Base-by-base conservation (phyloP, 2,888 invertebrate species). In the Choreutis nemorana region DNA sequence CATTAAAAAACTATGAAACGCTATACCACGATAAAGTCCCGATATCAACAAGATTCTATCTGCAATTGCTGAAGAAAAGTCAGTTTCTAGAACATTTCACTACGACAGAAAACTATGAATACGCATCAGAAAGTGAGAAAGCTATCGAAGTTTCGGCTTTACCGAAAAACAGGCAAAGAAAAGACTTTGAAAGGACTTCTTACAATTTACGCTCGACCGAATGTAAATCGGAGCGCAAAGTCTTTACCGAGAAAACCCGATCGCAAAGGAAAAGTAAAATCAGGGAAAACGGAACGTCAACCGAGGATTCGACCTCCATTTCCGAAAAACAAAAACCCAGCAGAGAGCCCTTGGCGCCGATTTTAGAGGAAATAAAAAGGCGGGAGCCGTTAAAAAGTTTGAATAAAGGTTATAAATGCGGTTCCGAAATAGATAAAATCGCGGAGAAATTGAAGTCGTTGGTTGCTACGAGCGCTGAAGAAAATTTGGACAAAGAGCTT, bases 11-110 rank as follows among this genome's bases (percentile, higher is more conserved):
- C 8, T 71, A 60, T 34, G 77, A 79, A 46, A 77, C 75, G 0
- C 34, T 78, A 3, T 75, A 58, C 40, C 58, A 72, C 41, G 77
- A 77, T 34, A 78, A 77, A 48, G 73, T 79, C 0, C 63, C 79
- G 0, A 64, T 78, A 18, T 70, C 67, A 2, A 78, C 75, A 0
- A 55, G 79, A 3, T 79, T 77, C 34, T 67, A 72, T 35, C 55
- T 78, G 0, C 75, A 77, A 39, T 45, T 77, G 6, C 41, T 79
- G 1, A 77, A 77, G 36, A 56, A 44, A 22, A 73, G 73, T 31
- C 75, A 78, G 34, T 78, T 78, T 24, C 30, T 72, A 1, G 51
- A 59, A 31, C 50, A 58, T 1, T 78, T 77, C 27, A 40, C 59
- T 7, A 63, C 62, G 2, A 50, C 54, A 0, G 73, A 71, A 38